Percentiles rank a stretch among this genome's conserved stretches.
Evolutionary conservation across 64 coral and sea anemone species (phyloP).

Genomic region (Acropora yongei): DNA sequence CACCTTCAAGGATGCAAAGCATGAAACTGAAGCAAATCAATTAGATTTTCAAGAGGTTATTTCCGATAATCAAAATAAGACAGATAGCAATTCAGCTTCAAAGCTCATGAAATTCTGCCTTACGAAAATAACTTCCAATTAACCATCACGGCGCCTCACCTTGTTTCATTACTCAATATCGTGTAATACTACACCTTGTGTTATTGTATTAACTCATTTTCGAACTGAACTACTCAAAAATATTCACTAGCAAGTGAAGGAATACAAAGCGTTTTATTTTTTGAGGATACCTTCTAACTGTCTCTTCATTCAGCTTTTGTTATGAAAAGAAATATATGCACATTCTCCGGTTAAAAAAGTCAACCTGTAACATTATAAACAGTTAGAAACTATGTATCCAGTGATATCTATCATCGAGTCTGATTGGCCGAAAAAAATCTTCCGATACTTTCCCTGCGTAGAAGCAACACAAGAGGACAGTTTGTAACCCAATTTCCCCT

Average conservation of each 20-base stretch:
- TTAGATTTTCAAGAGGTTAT: neutral
- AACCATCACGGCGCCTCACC: neutral
- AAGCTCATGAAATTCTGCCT: neutral
- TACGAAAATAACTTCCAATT: neutral
- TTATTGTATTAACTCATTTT: neutral
- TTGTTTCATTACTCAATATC: neutral
- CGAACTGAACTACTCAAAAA: neutral
- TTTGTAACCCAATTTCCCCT: too few relatives aligned
- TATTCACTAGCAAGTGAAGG: neutral
- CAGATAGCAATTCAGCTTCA: neutral
- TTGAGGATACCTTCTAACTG: too few relatives aligned
- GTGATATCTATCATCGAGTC: too few relatives aligned
- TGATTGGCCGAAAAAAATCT: neutral
- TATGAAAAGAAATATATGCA: neutral
- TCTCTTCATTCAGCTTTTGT: neutral
- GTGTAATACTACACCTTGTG: neutral
- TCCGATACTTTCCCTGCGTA: too few relatives aligned
- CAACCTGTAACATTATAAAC: neutral
- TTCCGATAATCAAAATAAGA: neutral
- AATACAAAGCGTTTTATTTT: neutral
- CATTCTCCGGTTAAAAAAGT: neutral
- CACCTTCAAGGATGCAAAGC: neutral
- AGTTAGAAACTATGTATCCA: neutral
- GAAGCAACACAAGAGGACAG: too few relatives aligned
- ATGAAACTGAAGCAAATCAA: neutral